Evolutionary conservation across 2,888 invertebrate species (phyloP), one percentile per base, ranked within the genome.

Genomic region (Onchidella celtica): DNA sequence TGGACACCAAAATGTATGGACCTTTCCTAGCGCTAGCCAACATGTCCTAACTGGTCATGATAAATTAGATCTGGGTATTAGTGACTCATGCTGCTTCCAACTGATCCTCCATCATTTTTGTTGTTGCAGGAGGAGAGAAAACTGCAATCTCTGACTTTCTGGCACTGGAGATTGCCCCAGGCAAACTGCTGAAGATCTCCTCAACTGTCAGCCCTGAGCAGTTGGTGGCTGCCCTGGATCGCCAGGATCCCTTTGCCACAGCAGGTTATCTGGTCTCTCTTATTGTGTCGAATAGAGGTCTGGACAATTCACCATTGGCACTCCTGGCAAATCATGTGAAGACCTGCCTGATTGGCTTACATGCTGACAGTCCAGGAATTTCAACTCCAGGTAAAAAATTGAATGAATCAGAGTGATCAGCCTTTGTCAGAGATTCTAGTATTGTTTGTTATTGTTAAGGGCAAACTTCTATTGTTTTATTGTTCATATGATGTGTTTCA

Each of bases 251-350:
- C 1, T 63, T 65, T 0, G 77, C 66, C 0, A 85, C 89, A 0
- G 88, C 89, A 78, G 93, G 93, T 29, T 92, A 92, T 72, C 85
- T 93, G 69, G 90, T 90, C 38, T 93, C 93, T 9, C 84, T 91
- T 76, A 86, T 92, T n/a, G 89, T 89, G 29, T 79, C 84, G n/a
- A 89, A 90, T 79, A 89, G 88, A 74, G 92, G 92, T 9, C 72
- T 91, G 32, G 88, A 87, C 59, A 89, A 88, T 80, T 88, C 90
- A 21, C 91, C 92, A 0, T 76, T 90, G 47, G 91, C 91, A 6
- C 85, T 92, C 68, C 85, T 92, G 68, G 87, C 90, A 24, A 92
- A 91, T 63, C 90, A 91, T 63, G 83, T 92, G 73, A 89, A 89
- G 74, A 87, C 90, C 11, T 89, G 88, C 0, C 87, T 93, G 34